Percentiles rank a stretch among this genome's conserved stretches.
phyloP scores from a whole-genome alignment of 2,113 vertebrate species.

The Petromus typicus region DNA sequence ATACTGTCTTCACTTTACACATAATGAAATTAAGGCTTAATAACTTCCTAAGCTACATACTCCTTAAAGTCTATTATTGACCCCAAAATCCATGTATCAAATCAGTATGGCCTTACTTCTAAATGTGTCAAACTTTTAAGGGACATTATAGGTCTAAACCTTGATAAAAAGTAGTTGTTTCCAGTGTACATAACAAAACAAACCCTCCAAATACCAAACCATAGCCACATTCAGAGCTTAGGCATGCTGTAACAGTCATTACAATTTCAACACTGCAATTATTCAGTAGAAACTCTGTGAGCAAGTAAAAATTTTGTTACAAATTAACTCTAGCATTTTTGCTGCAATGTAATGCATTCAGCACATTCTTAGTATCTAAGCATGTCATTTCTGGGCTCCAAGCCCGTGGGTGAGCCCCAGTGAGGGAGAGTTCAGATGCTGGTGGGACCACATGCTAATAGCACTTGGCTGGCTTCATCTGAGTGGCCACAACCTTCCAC shows the following conservation, averaged over 20 bases:
- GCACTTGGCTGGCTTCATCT: constrained; percentile 61
- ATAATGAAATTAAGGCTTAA: not conserved
- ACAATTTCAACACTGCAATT: not conserved
- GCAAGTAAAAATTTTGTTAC: constrained; percentile 28
- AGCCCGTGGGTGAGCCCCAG: not conserved
- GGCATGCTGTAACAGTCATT: not conserved
- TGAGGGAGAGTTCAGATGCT: not conserved
- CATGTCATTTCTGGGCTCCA: too few species aligned
- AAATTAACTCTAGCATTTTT: not conserved
- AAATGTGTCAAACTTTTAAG: not conserved
- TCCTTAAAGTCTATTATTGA: not conserved
- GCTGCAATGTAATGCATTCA: not conserved
- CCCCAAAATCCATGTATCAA: not conserved
- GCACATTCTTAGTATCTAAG: not conserved
- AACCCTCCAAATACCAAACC: not conserved
- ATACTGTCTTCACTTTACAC: not conserved
- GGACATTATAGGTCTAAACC: not conserved
- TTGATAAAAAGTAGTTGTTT: not conserved
- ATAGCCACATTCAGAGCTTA: not conserved
- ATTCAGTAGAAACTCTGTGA: not conserved
- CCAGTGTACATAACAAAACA: not conserved
- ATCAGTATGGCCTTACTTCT: not conserved
- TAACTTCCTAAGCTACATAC: not conserved
- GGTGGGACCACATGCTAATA: constrained; percentile 65
- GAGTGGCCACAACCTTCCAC: constrained; percentile 73